Evolutionary conservation across 2,113 vertebrate genomes (phyloP).

Genomic region (Cyphomyrus plagiostoma): DNA sequence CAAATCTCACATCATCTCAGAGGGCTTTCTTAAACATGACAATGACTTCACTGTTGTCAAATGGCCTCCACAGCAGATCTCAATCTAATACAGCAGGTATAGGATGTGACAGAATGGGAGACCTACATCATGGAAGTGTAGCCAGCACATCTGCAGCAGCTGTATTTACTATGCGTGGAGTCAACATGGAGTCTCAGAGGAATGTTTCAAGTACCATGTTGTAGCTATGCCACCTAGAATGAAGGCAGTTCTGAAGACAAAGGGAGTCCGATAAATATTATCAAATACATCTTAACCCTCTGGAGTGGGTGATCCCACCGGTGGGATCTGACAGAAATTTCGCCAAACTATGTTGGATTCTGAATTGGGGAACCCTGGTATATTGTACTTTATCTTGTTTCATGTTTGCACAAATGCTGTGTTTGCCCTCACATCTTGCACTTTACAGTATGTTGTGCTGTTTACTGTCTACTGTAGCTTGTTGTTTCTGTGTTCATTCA

Average conservation of each 20-base stretch:
- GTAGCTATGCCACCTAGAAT: neutral
- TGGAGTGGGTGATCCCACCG: no score
- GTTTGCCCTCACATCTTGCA: neutral
- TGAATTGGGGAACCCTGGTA: neutral
- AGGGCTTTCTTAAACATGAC: no score
- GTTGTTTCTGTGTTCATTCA: neutral
- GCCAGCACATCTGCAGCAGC: no score
- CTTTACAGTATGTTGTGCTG: neutral
- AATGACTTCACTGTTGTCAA: no score
- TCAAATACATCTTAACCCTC: neutral
- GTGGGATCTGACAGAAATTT: no score
- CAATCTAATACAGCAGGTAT: no score
- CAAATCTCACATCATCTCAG: no score
- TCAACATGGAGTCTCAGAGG: neutral
- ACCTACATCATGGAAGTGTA: no score
- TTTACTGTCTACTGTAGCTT: neutral
- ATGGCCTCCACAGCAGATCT: no score
- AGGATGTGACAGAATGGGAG: no score
- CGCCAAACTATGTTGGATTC: neutral
- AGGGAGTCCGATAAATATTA: neutral
- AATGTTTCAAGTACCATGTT: neutral
- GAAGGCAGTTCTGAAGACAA: neutral
- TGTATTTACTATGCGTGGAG: no score
- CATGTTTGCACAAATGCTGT: neutral
- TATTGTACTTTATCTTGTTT: neutral